phyloP scores from a whole-genome alignment of 2,113 vertebrate genomes.

The Fulica atra region DNA sequence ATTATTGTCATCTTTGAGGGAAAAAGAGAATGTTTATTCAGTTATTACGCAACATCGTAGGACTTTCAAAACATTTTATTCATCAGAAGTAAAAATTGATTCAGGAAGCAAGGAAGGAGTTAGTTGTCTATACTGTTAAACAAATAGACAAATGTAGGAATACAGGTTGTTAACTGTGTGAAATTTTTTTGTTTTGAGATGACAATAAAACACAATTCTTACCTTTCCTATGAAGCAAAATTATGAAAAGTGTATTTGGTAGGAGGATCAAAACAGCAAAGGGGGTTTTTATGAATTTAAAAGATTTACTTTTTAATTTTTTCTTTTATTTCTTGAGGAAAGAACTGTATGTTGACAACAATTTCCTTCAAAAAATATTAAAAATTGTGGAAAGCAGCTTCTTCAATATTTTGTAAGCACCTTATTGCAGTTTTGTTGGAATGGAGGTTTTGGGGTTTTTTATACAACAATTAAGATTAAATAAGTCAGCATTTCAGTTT shows the following conservation, averaged over 20 bases:
- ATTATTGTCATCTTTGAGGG: neutral
- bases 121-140: neutral
- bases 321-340: neutral
- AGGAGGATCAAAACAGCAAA: neutral
- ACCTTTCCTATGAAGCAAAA: neutral
- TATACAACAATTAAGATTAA: neutral
- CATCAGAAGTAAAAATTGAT: neutral
- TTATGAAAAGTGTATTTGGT: neutral
- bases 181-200: neutral
- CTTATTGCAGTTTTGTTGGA: neutral
- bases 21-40: neutral
- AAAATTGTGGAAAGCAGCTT: neutral
- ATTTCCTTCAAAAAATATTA: rapidly evolving
- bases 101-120: neutral
- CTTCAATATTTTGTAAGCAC: neutral
- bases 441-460: neutral
- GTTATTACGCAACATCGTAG: neutral
- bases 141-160: neutral
- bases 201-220: neutral
- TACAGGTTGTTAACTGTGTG: neutral
- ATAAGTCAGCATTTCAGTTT: neutral
- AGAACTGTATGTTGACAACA: neutral
- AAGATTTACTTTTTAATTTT: neutral
- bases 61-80: neutral
- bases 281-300: neutral